Percentiles rank a stretch among this genome's conserved stretches.
These are phyloP conservation scores for Enteromius trimaculatus DNA, from an alignment of 2,797 vertebrate species.

Conservation along the genomic window DNA sequence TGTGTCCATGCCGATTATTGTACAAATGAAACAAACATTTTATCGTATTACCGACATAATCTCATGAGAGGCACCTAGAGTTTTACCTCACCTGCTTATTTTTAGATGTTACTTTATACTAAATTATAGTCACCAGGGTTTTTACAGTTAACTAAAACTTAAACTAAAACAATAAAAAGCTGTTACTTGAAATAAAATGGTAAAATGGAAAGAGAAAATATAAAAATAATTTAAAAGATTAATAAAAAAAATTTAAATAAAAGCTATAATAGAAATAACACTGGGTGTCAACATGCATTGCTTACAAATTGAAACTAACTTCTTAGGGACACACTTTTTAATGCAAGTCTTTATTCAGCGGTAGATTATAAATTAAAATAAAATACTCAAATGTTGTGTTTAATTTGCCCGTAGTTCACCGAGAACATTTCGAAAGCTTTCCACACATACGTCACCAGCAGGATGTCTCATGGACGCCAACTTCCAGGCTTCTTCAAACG, in stretches of 20 bases:
- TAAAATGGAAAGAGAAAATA: background rate
- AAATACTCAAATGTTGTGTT: background rate
- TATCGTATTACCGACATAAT: background rate
- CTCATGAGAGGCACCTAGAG: background rate
- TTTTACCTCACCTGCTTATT: background rate
- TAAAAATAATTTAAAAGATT: background rate
- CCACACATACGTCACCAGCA: constrained; percentile 82
- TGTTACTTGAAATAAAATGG: background rate
- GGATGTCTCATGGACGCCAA: constrained; percentile 78
- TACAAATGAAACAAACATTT: background rate
- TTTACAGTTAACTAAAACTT: background rate
- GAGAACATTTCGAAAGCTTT: constrained; percentile 79
- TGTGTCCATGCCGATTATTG: background rate
- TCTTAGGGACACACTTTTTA: background rate
- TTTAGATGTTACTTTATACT: background rate
- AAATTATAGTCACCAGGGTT: background rate
- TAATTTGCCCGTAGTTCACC: constrained; percentile 75
- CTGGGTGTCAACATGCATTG: background rate
- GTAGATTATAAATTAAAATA: background rate
- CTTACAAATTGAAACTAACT: background rate
- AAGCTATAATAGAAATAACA: background rate
- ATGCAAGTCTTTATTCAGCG: constrained; percentile 3
- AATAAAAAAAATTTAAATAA: background rate
- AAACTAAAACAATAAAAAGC: background rate
- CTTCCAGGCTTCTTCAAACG: constrained; percentile 86